A percentile compares a stretch with the other conserved stretches of the same genome.
Conservation (phyloP, 2,113 vertebrate genomes). For the Apodemus sylvaticus region DNA sequence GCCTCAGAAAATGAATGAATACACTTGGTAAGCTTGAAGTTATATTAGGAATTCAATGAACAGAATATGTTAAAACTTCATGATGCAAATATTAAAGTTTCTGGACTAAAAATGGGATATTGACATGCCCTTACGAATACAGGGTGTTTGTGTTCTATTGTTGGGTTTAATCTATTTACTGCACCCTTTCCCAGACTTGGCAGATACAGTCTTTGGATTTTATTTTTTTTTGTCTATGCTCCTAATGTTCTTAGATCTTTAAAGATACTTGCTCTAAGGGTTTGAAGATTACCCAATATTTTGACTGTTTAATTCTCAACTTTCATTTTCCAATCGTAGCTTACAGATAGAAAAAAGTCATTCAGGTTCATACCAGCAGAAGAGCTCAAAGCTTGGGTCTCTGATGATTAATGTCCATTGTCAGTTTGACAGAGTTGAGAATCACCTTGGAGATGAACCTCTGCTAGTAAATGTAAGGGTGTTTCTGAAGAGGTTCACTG, state of each 20-base stretch:
- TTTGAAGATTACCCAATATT: background rate
- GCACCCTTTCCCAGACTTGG: background rate
- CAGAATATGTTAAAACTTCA: conserved; percentile 14
- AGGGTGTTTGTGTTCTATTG: background rate
- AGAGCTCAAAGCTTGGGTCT: background rate
- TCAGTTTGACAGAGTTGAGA: background rate
- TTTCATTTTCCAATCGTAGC: background rate
- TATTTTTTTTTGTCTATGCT: conserved; percentile 8
- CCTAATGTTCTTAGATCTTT: background rate
- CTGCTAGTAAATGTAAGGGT: background rate
- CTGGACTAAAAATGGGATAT: background rate
- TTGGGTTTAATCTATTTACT: background rate
- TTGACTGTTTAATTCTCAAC: background rate
- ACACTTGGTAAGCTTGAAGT: background rate
- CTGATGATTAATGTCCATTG: background rate
- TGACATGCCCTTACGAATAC: background rate
- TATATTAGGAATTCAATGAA: conserved; percentile 5
- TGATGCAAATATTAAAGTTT: background rate
- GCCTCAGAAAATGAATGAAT: background rate
- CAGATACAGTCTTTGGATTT: background rate
- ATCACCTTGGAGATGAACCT: background rate
- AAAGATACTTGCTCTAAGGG: background rate
- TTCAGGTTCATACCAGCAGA: background rate
- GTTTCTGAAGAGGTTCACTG: background rate
- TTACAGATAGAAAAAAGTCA: background rate